A percentile compares a stretch with the other conserved stretches of the same genome.
phyloP scores from a whole-genome alignment of 2,888 invertebrate genomes.

The Hypena proboscidalis region DNA sequence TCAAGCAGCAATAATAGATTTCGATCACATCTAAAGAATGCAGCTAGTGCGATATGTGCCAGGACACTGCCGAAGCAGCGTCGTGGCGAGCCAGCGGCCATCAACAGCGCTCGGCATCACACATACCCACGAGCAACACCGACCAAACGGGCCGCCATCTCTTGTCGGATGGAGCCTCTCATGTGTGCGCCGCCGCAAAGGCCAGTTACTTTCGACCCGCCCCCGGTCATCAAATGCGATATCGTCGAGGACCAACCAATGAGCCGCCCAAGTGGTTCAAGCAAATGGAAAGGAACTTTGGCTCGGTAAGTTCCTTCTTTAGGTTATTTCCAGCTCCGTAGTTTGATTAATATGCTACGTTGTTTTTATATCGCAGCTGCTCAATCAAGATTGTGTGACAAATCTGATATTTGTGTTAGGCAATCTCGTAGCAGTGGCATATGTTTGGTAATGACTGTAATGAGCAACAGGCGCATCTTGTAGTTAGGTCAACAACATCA shows the following conservation, averaged over 20 bases:
- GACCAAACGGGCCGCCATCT: constrained; percentile 68
- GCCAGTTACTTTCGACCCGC: constrained; percentile 50
- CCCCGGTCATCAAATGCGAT: constrained; percentile 54
- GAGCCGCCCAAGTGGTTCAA: constrained; percentile 56
- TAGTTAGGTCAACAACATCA: constrained; percentile 76
- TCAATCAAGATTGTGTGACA: too few species aligned
- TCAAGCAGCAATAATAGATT: constrained; percentile 76
- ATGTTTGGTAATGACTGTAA: constrained; percentile 45
- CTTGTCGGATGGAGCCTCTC: constrained; percentile 72
- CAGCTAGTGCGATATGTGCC: constrained; percentile 76
- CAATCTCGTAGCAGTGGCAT: constrained; percentile 9
- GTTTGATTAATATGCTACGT: not conserved
- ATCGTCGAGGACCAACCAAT: constrained; percentile 48
- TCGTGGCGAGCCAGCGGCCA: constrained; percentile 62
- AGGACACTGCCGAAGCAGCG: constrained; percentile 80
- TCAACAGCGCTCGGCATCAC: constrained; percentile 68
- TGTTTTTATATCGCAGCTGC: constrained; percentile 2
- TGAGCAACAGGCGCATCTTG: constrained; percentile 40
- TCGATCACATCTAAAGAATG: constrained; percentile 77
- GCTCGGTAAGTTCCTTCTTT: constrained; percentile 63
- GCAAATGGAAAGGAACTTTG: constrained; percentile 70
- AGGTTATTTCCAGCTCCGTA: not conserved
- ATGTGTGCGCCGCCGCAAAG: constrained; percentile 55
- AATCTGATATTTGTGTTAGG: constrained; percentile 22
- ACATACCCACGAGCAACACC: constrained; percentile 75